These are phyloP conservation scores for Odobenus rosmarus DNA, from an alignment of 2,113 vertebrate genomes.

Conservation along the genomic window DNA sequence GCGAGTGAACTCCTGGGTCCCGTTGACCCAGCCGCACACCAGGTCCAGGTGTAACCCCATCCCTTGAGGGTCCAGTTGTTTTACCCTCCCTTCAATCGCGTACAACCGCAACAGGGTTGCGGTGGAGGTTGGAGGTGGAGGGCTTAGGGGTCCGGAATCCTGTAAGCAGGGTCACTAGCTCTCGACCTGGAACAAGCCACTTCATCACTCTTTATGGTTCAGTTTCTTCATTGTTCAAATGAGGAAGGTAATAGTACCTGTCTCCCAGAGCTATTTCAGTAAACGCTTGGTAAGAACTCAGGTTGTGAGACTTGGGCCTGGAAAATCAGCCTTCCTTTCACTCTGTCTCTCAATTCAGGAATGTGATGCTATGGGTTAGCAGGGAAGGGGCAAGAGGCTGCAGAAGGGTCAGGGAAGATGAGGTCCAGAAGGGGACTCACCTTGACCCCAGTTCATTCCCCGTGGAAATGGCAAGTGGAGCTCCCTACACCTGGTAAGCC, in stretches of 20 bases:
- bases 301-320: not conserved
- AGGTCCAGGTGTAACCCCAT: not conserved
- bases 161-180: accelerated
- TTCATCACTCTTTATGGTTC: not conserved
- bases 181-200: not conserved
- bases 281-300: not conserved
- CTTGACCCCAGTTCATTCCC: too few species aligned
- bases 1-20: not conserved
- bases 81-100: accelerated
- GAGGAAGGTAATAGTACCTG: accelerated
- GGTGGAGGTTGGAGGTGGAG: not conserved
- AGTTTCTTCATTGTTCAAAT: not conserved
- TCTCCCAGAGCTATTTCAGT: not conserved
- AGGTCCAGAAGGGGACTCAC: not conserved
- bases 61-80: accelerated
- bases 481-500: not conserved
- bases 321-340: not conserved
- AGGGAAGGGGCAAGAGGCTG: not conserved
- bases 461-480: not conserved
- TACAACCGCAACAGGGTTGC: not conserved
- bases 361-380: not conserved
- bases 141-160: not conserved
- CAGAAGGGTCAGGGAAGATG: not conserved
- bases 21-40: not conserved
- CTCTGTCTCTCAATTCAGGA: not conserved